These are phyloP conservation scores for Poecile atricapillus DNA, from an alignment of 2,113 vertebrate species.

Conservation along the genomic window DNA sequence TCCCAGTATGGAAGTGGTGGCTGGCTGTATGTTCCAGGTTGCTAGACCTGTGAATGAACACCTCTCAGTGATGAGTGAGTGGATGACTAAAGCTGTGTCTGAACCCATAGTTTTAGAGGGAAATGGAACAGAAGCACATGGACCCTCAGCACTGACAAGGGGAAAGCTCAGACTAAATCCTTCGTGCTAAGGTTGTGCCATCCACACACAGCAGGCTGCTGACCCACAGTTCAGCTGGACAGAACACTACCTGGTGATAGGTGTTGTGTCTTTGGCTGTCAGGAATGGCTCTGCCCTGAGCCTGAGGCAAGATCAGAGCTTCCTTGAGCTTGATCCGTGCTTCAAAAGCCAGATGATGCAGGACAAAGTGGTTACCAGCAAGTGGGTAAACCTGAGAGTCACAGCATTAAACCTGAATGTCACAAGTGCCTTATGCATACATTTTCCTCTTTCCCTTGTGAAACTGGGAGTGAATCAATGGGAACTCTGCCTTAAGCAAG, in stretches of 20 bases:
- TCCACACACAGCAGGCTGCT: not conserved
- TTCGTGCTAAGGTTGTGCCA: not conserved
- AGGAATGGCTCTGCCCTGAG: not conserved
- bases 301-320: not conserved
- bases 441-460: not conserved
- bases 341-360: not conserved
- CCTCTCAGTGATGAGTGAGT: not conserved
- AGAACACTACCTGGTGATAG: not conserved
- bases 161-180: not conserved
- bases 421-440: not conserved
- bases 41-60: not conserved
- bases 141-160: not conserved
- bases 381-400: not conserved
- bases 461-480: not conserved
- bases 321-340: not conserved
- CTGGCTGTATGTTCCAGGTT: not conserved
- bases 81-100: rapidly evolving
- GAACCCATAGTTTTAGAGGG: not conserved
- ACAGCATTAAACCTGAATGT: not conserved
- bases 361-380: not conserved
- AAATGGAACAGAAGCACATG: not conserved
- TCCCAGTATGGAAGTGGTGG: not conserved
- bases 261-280: not conserved
- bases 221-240: not conserved
- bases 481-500: not conserved